phyloP scores from a whole-genome alignment of 2,888 invertebrate genomes.

The Tanypteryx hageni region DNA sequence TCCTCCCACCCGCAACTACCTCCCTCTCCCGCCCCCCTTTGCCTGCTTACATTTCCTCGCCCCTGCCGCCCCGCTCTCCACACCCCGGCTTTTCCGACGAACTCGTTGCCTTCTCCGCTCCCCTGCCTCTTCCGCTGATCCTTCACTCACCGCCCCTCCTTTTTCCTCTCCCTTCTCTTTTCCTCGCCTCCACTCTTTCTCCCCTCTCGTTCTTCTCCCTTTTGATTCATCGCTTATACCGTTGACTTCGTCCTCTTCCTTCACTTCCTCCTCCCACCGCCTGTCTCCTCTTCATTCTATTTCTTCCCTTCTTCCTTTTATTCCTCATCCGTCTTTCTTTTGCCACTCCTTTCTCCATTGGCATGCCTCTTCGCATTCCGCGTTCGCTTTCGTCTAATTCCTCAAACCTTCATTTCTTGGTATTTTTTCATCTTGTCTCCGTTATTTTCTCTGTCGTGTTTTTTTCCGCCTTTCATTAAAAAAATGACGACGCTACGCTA shows the following conservation, averaged over 20 bases:
- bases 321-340: neutral
- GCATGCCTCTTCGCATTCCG: neutral
- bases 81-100: neutral
- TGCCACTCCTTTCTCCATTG: too few relatives aligned
- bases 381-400: neutral
- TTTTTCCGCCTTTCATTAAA: too few relatives aligned
- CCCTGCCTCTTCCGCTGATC: neutral
- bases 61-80: neutral
- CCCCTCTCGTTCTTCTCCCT: neutral
- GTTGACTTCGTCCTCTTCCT: neutral
- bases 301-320: neutral
- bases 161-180: neutral
- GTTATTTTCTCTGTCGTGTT: too few relatives aligned
- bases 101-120: neutral
- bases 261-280: neutral
- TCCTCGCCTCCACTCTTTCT: neutral
- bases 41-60: neutral
- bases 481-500: too few relatives aligned
- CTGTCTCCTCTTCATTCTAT: neutral
- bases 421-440: neutral
- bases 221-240: too few relatives aligned
- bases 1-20: slow-evolving; percentile 65
- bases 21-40: slow-evolving; percentile 66
- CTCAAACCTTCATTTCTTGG: neutral
- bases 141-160: neutral